phyloP scores from a whole-genome alignment of 2,888 invertebrate species.

The Cheilosia grossa region DNA sequence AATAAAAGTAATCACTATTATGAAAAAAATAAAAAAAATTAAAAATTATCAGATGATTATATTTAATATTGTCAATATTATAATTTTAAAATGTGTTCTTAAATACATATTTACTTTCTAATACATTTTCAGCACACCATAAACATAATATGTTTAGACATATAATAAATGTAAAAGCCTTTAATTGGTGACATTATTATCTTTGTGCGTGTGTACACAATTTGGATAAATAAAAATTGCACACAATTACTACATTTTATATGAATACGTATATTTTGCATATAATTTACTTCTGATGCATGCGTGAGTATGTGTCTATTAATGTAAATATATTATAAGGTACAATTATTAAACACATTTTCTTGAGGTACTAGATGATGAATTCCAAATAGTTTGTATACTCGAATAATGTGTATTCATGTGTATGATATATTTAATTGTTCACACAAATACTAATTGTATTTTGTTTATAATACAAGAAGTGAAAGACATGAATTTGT shows the following conservation, averaged over 20 bases:
- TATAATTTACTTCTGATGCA: constrained; percentile 27
- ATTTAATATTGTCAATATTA: constrained; percentile 70
- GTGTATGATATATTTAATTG: constrained; percentile 29
- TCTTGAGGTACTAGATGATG: constrained; percentile 54
- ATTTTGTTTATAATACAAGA: constrained; percentile 5
- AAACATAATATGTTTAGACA: constrained; percentile 42
- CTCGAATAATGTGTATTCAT: not conserved
- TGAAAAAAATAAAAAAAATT: not conserved
- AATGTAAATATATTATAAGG: constrained; percentile 48
- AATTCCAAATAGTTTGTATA: constrained; percentile 42
- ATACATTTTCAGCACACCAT: constrained; percentile 47
- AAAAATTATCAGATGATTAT: constrained; percentile 29
- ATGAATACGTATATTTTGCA: constrained; percentile 36
- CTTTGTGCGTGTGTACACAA: constrained; percentile 10
- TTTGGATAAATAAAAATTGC: constrained; percentile 26
- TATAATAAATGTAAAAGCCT: constrained; percentile 52
- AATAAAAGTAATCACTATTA: not conserved
- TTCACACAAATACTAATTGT: constrained; percentile 1
- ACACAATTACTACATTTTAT: constrained; percentile 14
- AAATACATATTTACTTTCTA: constrained; percentile 23
- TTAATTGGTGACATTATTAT: constrained; percentile 29
- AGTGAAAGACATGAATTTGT: constrained; percentile 47
- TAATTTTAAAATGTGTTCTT: constrained; percentile 42
- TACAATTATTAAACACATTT: constrained; percentile 53
- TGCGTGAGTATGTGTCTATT: constrained; percentile 44